Conservation (phyloP, 2,797 vertebrate genomes). For the Lepilemur ruficaudatus region DNA sequence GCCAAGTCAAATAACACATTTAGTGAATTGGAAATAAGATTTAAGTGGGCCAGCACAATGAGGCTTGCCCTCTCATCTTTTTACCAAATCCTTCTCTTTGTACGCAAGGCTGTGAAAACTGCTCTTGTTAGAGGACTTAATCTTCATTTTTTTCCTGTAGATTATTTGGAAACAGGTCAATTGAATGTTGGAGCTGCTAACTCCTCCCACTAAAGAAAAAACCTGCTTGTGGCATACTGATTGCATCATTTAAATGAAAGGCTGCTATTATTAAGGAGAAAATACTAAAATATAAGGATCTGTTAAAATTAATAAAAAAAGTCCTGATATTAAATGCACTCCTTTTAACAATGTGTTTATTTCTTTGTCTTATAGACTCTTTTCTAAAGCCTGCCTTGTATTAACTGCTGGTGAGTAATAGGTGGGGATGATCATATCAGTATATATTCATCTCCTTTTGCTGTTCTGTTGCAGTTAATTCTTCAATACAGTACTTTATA, state of each 20-base stretch:
- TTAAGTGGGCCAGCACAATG: constrained; percentile 94
- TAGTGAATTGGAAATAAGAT: constrained; percentile 96
- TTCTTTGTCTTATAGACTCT: constrained; percentile 77
- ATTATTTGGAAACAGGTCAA: constrained; percentile 98
- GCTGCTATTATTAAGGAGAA: constrained; percentile 81
- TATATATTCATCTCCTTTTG: constrained; percentile 76
- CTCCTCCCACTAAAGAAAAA: constrained; percentile 88
- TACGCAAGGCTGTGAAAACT: constrained; percentile 92
- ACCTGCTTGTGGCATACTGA: constrained; percentile 83
- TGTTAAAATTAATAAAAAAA: constrained; percentile 70
- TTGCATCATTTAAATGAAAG: constrained; percentile 86
- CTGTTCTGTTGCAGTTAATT: constrained; percentile 77
- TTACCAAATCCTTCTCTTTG: constrained; percentile 90
- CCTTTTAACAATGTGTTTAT: constrained; percentile 79
- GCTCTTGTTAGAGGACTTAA: constrained; percentile 93
- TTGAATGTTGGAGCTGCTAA: constrained; percentile 89
- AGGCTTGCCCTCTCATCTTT: constrained; percentile 92
- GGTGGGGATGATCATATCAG: constrained; percentile 74
- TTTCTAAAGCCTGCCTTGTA: constrained; percentile 61
- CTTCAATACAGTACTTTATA: constrained; percentile 79
- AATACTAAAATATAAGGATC: constrained; percentile 79
- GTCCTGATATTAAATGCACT: constrained; percentile 70
- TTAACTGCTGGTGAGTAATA: constrained; percentile 78
- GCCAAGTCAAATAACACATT: constrained; percentile 99
- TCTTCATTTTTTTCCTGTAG: constrained; percentile 90